Base-by-base conservation (phyloP, 2,113 vertebrate genomes). In the Nesoenas mayeri region DNA sequence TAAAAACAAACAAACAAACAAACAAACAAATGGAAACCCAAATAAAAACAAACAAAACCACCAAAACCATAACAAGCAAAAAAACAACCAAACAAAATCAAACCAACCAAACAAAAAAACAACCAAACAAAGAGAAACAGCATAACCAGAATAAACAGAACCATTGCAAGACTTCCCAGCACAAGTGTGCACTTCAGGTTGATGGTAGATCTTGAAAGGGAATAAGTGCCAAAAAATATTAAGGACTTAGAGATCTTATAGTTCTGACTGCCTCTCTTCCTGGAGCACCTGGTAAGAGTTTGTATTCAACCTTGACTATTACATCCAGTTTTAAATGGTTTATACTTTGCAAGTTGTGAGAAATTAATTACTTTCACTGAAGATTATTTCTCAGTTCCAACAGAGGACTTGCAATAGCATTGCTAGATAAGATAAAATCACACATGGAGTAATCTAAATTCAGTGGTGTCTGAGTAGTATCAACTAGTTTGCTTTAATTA, bases 401-500 rank as follows among this genome's bases (percentile, higher is more conserved):
- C 8, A 69, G 19, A 95, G 28, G 44, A 61, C 32, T 74, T 74
- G 62, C 21, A 85, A 38, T 24, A 62, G 12, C 50, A 79, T 44
- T 75, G 16, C 72, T 94, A 79, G 62, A 75, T 87, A 94, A 92
- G 21, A 93, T 94, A 88, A 86, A 95, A 95, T 91, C 10, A 4
- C 53, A 64, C n/a, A 50, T 24, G 71, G 65, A 80, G 48, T 91
- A 89, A 95, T 91, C 70, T 93, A 93, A 93, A 91, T 95, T 93
- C 73, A 87, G 61, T n/a, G 79, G 31, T 47, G 57, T 73, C 79
- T 95, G 47, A 97, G 80, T 77, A 93, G 65, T 87, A 32, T 65
- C n/a, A 85, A 93, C 69, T 94, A 94, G 50, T 75, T 95, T 40
- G 22, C 36, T 92, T 95, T 96, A 95, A 97, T 91, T 96, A 96